Evolutionary conservation across 2,888 invertebrate species (phyloP), one percentile per base, ranked within the genome.

Genomic region (Trichacis sp.): DNA sequence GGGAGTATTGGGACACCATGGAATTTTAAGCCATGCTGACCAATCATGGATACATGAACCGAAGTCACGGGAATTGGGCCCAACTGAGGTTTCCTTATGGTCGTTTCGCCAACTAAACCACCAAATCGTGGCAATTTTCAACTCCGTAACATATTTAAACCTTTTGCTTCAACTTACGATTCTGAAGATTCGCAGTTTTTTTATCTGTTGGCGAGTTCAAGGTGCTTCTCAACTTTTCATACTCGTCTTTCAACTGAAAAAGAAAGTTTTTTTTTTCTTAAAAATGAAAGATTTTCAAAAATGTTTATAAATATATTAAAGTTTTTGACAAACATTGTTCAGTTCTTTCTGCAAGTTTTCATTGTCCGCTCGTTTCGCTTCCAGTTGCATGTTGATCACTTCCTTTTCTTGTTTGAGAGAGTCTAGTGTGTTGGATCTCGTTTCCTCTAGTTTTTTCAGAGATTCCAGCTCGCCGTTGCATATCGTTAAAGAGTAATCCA

Each of bases 391-490:
- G 17, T 72, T 72, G 12, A 80, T 65, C 5, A 68, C 69, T 18
- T 81, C 73, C 50, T 78, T 81, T 18, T 81, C 82, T 11, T 77
- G 48, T 70, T 75, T 77, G 20, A 83, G 64, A 1, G 79, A 75
- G 48, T 82, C 78, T 0, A 81, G 79, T 0, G 71, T 76, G 48
- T 69, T 73, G 47, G 64, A 73, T 63, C 72, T 77, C 1, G 75
- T 73, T n/a, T 71, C 71, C 43, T 81, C 79, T 15, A 79, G 17
- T 59, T 74, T 74, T 8, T 73, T 79, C 45, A 79, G 63, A 0
- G 80, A 82, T 19, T 84, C 78, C 15, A 84, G 51, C 59, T 84
- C 79, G 55, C 70, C 74, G 48, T 76, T 82, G 49, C 82, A 84
- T 4, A 75, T 72, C 1, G 73, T 72, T 1, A 78, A n/a, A n/a